phyloP scores from a whole-genome alignment of 2,888 invertebrate species.

The Thelaira solivaga region DNA sequence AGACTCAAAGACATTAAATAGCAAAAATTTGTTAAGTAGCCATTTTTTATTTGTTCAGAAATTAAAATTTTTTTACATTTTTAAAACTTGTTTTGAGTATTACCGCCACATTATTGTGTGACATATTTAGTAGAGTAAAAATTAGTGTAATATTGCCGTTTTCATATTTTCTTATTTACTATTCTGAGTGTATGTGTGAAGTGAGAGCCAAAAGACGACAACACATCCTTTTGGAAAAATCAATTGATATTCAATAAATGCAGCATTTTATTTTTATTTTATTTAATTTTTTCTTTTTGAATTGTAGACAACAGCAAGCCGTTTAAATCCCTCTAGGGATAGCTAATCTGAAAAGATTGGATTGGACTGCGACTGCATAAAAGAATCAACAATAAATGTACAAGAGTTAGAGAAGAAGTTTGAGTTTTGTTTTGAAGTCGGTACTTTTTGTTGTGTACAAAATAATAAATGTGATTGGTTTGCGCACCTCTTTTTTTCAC shows the following conservation, averaged over 20 bases:
- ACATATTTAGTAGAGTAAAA: neutral
- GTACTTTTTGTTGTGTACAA: constrained; percentile 10
- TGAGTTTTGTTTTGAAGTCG: constrained; percentile 14
- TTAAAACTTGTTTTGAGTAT: no score
- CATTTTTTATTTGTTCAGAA: no score
- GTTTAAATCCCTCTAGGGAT: constrained; percentile 56
- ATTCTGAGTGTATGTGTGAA: neutral
- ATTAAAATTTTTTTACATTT: no score
- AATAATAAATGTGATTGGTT: constrained; percentile 43
- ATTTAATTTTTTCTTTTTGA: no score
- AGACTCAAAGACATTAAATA: no score
- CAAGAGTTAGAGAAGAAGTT: neutral
- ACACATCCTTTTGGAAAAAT: constrained; percentile 23
- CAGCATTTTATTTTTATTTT: no score
- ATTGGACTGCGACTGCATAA: constrained; percentile 20
- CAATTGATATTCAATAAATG: constrained; percentile 53
- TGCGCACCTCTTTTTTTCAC: constrained; percentile 11
- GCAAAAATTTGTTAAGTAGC: no score
- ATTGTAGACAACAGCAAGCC: constrained; percentile 40
- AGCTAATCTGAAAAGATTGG: constrained; percentile 56
- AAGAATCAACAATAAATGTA: neutral
- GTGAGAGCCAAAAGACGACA: neutral
- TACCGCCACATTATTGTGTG: no score
- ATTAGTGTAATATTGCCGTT: neutral
- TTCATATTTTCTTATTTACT: neutral